phyloP scores from a whole-genome alignment of 37 sponge, comb jelly and placozoan genomes.

The Axinella damicornis region DNA sequence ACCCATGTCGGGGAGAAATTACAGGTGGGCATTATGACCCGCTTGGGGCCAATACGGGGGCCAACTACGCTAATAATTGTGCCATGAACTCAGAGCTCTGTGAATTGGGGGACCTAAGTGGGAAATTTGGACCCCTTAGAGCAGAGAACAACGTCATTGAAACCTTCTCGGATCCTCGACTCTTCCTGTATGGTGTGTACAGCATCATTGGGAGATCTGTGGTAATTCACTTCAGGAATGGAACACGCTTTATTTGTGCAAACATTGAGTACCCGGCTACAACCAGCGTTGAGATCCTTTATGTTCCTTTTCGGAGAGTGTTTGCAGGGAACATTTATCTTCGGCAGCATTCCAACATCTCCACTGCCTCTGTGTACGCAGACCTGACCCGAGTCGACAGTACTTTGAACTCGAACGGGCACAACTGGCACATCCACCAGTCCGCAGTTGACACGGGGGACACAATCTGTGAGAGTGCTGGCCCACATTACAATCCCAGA shows the following conservation, averaged over 20 bases:
- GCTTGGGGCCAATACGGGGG: neutral
- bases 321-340: conserved; percentile 67
- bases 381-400: conserved; percentile 15
- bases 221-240: conserved; percentile 50
- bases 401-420: conserved; percentile 16
- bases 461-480: conserved; percentile 23
- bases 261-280: conserved; percentile 61
- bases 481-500: conserved; percentile 56
- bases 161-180: conserved; percentile 2
- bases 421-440: conserved; percentile 75
- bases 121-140: conserved; percentile 52
- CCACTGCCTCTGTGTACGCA: conserved; percentile 44
- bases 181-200: conserved; percentile 53
- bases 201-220: conserved; percentile 78
- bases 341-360: conserved; percentile 7
- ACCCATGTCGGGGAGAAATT: conserved; percentile 22
- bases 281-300: neutral
- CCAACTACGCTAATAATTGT: conserved; percentile 32
- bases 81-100: conserved; percentile 20
- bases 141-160: too few relatives aligned
- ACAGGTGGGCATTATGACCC: conserved; percentile 71
- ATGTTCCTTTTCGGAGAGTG: conserved; percentile 52
- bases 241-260: conserved; percentile 58
- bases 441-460: conserved; percentile 19
- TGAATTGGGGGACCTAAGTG: conserved; percentile 80